Base-by-base conservation (phyloP, 1,140 invertebrate genomes). In the Zaprionus capensis region DNA sequence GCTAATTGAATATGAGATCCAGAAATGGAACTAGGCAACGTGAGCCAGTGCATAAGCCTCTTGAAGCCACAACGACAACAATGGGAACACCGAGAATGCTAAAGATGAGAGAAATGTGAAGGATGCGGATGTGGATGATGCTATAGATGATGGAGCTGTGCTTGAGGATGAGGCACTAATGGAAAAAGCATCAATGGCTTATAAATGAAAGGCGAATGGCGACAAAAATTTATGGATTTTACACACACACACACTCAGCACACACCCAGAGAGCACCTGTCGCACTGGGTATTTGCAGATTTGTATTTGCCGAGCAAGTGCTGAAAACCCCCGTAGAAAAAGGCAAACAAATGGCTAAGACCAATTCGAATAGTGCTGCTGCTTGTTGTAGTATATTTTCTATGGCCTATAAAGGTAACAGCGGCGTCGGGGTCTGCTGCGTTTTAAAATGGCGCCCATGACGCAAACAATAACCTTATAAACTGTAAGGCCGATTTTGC, bases 401-500 rank as follows among this genome's bases (percentile, higher is more conserved):
- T 61, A 46, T 46, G 41, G 80, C 83, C 83, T 68, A 79, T 65
- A 74, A 71, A 66, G 71, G 66, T 75, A 66, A 55, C 64, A 57
- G 12, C 53, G 9, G 1, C 56, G 9, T 31, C 56, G 56, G 59
- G 64, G 64, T 72, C 55, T 67, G 53, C 76, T 75, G 64, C 78
- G 78, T 83, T 87, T 87, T 88, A 87, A 87, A 88, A 75, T 81
- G 78, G 74, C 68, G 86, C 82, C 76, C 72, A 85, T 90, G 85
- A 90, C 85, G 86, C 79, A 85, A 90, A 85, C 85, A 90, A 90
- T 85, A 90, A 90, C 85, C 86, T 91, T 90, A 90, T 90, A 85
- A 90, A 84, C 73, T 71, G 78, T 82, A 77, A 77, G 78, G 69
- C 80, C 76, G 58, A 71, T 59, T 67, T 71, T 28, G 20, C n/a